Base-by-base conservation (phyloP, 1,140 invertebrate species). In the Cherax quadricarinatus region DNA sequence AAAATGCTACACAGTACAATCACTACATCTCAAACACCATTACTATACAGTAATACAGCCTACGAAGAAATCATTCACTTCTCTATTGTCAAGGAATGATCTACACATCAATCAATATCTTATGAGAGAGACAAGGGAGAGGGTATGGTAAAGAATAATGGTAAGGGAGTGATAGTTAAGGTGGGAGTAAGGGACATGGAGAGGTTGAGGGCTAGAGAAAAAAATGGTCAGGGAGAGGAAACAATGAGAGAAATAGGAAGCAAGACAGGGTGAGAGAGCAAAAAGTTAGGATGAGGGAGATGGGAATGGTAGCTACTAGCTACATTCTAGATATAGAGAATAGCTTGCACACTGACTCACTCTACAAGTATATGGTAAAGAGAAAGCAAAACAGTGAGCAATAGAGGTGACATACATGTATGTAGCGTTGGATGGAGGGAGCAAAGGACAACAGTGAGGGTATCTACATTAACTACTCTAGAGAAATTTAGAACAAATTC, bases 111-210 rank as follows among this genome's bases (percentile, higher is more conserved):
- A 41, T 41, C 30, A 41, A 41, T 41, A 41, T 41, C 30, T 41
- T 41, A 41, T 41, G 30, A 41, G 30, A 41, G 30, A 41, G 30
- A 41, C 30, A 41, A 41, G 30, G 30, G 30, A 41, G 30, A 41
- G 30, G 30, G 80, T 41, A 12, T 82, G 75, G n/a, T 9, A 24
- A 0, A 9, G 9, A 78, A 14, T 78, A n/a, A 9, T 78, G 21
- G n/a, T 78, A 78, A 10, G n/a, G 41, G 75, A 78, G 75, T 24
- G 75, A 78, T n/a, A 78, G 75, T 24, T n/a, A 78, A 41, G 41
- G 75, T 24, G 75, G 6, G 75, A 78, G 75, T 24, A 41, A 78
- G 75, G 41, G 75, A 6, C 3, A 78, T n/a, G 41, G 75, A 78
- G 75, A 3, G 75, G 41, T 3, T 18, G 66, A 70, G 66, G n/a